Base-by-base conservation (phyloP, 2,113 vertebrate species). In the Ranitomeya imitator region DNA sequence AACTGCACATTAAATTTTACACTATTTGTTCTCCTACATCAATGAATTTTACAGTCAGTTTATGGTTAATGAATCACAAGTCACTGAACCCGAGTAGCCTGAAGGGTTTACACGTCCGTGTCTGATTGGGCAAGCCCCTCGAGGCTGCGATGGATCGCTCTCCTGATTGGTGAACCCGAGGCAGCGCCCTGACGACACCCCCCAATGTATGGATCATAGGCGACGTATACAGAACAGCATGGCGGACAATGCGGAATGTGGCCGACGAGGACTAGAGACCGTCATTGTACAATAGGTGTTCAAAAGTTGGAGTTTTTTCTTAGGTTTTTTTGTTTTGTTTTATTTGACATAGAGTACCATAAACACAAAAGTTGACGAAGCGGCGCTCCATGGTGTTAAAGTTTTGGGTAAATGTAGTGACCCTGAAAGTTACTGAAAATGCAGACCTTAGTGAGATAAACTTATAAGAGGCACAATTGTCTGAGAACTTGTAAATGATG, bases 101-200 rank as follows among this genome's bases (percentile, higher is more conserved):
- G 51, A 8, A 8, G 21, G 23, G 23, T 55, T 26, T 79, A 45
- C 78, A 81, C 23, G 54, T 19, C 1, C 0, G 3, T 14, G 19
- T 6, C 52, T 37, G 86, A 87, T 60, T 87, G 86, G 86, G 6
- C 63, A 37, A 69, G 61, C 78, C 78, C 54, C 78, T 81, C 18
- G 19, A 87, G 86, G 78, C 23, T 73, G 15, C 26, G 31, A 6
- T 9, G 13, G 10, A 80, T n/a, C 78, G 11, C 9, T 19, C 4
- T 16, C 18, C 60, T 79, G 54, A 87, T 81, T 87, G 78, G 86
- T 87, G 52, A 31, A 73, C 19, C 51, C 13, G 6, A 71, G 77
- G 16, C 86, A 87, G 63, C 78, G 18, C 78, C 87, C 87, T 15
- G 21, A 10, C 15, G 13, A 6, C 45, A 54, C 19, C 14, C 69